phyloP scores from a whole-genome alignment of 2,888 invertebrate genomes.

The Dichetophora obliterata region DNA sequence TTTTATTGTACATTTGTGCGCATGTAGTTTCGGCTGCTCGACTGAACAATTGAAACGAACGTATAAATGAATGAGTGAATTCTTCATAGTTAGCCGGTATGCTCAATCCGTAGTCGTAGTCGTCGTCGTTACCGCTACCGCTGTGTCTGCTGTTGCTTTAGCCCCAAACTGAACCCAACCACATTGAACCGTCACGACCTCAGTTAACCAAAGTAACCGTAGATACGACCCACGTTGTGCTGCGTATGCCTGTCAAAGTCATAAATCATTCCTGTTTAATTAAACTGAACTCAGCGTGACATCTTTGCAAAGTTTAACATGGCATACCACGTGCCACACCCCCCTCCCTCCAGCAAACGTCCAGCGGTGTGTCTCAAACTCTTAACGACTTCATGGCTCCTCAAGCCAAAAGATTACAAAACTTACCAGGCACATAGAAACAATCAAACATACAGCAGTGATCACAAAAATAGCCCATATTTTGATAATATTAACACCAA shows the following conservation, averaged over 20 bases:
- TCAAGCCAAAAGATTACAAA: too few species aligned
- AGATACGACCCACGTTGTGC: too few species aligned
- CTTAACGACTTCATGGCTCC: neutral
- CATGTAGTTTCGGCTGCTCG: neutral
- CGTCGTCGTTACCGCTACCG: too few species aligned
- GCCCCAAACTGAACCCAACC: too few species aligned
- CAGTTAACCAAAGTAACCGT: too few species aligned
- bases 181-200: too few species aligned
- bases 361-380: neutral
- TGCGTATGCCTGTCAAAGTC: conserved; percentile 28
- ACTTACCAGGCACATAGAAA: too few species aligned
- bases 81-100: conserved; percentile 7
- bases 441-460: too few species aligned
- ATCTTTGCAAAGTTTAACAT: conserved; percentile 48
- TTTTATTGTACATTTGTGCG: neutral
- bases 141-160: too few species aligned
- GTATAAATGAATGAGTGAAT: conserved; percentile 3
- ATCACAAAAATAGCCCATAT: too few species aligned
- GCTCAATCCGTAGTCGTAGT: too few species aligned
- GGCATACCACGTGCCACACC: neutral
- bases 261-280: conserved; percentile 54
- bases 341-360: neutral
- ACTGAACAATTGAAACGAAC: conserved; percentile 12
- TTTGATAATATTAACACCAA: too few species aligned
- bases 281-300: conserved; percentile 54